Base-by-base conservation (phyloP, 1,140 invertebrate species). In the Brachionus sp. region DNA sequence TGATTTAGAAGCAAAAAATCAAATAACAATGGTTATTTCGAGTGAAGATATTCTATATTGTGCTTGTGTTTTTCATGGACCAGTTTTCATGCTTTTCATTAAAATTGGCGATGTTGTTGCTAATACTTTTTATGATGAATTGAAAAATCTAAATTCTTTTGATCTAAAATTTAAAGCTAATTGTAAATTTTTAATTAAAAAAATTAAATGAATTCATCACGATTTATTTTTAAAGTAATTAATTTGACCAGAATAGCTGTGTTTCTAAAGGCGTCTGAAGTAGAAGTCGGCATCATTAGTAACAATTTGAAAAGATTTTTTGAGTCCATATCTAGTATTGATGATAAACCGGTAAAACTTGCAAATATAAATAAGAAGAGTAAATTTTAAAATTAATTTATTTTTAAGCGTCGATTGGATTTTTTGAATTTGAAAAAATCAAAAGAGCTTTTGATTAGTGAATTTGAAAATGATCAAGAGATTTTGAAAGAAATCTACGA, bases 251-350 rank as follows among this genome's bases (percentile, higher is more conserved):
- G 70, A 25, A 46, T 75, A 19, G 42, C 44, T 10, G 70, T 75
- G 3, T 75, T 75, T 75, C 23, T 75, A 9, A 75, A 75, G n/a
- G n/a, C 70, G 44, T 46, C 25, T 25, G 70, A 75, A 25, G 16
- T 13, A 3, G 70, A 75, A 75, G 44, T 75, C 12, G 70, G 70
- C 10, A 1, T 75, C 3, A 46, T 75, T 3, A 75, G 70, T 46
- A 75, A 44, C 42, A 75, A 75, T 75, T 75, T 75, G 42, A 75
- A 75, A 25, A 75, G 42, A 44, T 75, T 75, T 25, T 75, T 75
- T 46, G 39, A 75, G 5, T 75, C 70, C 5, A 75, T 75, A 5
- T 75, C 70, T 25, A 23, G 13, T 3, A 10, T 25, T 2, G 42
- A 19, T 46, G 70, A 25, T 5, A 75, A 44, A 50, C 70, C 70